Evolutionary conservation across 2,113 vertebrate genomes (phyloP), one percentile per base, ranked within the genome.

Genomic region (Sardina pilchardus): DNA sequence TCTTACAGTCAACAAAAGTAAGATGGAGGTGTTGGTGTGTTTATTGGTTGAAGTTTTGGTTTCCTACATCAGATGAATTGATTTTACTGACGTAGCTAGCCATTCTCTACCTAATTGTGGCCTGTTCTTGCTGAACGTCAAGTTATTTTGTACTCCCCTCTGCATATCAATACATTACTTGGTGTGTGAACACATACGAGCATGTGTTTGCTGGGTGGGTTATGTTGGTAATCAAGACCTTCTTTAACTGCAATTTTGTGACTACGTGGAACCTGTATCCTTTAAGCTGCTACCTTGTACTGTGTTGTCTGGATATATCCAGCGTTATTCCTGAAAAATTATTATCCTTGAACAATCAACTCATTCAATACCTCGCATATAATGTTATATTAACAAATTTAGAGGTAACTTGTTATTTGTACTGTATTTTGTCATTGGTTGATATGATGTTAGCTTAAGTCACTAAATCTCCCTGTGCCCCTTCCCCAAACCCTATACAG

Each of bases 51-150:
- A 78, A 34, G 21, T 80, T 87, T 90, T 85, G 67, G 81, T 82
- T 88, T 90, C 88, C 86, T 89, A 50, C 82, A 85, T 91, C 78
- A 90, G 89, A 88, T 30, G 42, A 82, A 75, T 85, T 87, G 86
- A 71, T 91, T 86, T 87, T 67, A 86, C 88, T 81, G 44, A 92
- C 87, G 85, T 88, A 30, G 88, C 92, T 90, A 83, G 88, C 85
- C 88, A 84, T 90, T 91, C 88, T 90, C 90, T 90, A 91, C 89
- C 93, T 93, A 91, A 83, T 89, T 91, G 91, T 93, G 91, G 91
- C 92, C 92, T 93, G 90, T 92, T 93, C 85, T 91, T 47, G 9
- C 88, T 92, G 84, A 87, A 86, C 89, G 86, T 81, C 39, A 30
- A 47, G 56, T 90, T 90, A 82, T 89, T 91, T 90, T 91, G 59